Percentiles rank a stretch among this genome's conserved stretches.
Conservation (phyloP, 2,888 invertebrate genomes). For the Coleophora deauratella region DNA sequence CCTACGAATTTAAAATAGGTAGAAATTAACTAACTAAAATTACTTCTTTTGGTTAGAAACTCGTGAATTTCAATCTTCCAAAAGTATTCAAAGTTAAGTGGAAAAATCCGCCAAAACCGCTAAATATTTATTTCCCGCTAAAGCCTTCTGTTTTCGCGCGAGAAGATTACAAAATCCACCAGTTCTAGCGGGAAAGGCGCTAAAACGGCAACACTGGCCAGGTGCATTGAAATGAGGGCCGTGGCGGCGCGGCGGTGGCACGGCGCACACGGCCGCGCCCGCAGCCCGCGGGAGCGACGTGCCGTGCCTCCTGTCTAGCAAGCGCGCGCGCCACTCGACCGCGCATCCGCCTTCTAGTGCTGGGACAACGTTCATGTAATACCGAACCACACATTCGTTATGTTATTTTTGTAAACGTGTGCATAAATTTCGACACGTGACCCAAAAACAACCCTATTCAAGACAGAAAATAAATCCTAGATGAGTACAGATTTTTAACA, state of each 20-base stretch:
- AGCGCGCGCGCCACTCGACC: conserved; percentile 31
- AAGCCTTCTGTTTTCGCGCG: conserved; percentile 1
- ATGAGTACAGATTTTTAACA: too few relatives aligned
- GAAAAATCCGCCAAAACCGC: conserved; percentile 2
- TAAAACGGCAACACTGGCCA: conserved; percentile 14
- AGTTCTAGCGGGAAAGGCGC: conserved; percentile 3
- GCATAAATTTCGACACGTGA: too few relatives aligned
- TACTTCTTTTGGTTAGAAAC: conserved; percentile 1
- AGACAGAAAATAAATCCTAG: too few relatives aligned
- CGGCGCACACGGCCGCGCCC: conserved; percentile 9
- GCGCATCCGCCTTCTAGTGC: conserved; percentile 27
- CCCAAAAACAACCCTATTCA: too few relatives aligned
- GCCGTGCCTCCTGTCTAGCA: conserved; percentile 35
- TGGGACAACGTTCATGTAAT: too few relatives aligned
- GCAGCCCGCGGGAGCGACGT: conserved; percentile 35
- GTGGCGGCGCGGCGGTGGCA: neutral
- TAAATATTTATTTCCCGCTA: conserved; percentile 4
- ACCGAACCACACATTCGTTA: too few relatives aligned
- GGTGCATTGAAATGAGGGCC: conserved; percentile 33
- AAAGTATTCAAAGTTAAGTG: conserved; percentile 1
- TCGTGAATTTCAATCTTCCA: conserved; percentile 1
- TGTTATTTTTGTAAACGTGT: too few relatives aligned
- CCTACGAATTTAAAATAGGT: conserved; percentile 1
- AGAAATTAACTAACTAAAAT: conserved; percentile 1
- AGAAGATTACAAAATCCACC: conserved; percentile 2